Evolutionary conservation across 2,797 vertebrate genomes (phyloP), one percentile per base, ranked within the genome.

Genomic region (Varecia variegata): DNA sequence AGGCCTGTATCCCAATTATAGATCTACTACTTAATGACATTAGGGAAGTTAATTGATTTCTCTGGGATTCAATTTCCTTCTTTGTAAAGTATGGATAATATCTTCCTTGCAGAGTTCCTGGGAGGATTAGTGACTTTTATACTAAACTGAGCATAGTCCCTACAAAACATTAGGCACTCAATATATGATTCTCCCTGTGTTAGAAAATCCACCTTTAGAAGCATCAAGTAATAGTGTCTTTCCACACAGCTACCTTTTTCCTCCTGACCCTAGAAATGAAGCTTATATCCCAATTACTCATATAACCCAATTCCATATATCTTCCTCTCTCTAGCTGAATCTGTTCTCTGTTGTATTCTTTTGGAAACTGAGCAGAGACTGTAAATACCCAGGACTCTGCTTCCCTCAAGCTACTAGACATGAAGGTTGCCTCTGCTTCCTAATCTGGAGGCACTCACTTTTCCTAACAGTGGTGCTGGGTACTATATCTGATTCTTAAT

Each of bases 51-150:
- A 70, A 47, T 21, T n/a, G 20, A 84, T 50, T 89, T 90, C 30
- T 74, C 91, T 87, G 70, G 58, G 7, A 21, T n/a, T 96, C 60
- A 25, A 23, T 92, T 83, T 80, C 90, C 68, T 92, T 32, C 40
- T 38, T 54, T 89, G 60, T 85, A 32, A 94, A 91, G 74, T 68
- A 45, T 9, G 68, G 20, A n/a, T 47, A 91, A 71, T 47, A 27
- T 32, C 35, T 67, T 90, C 76, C 32, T 80, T 87, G n/a, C 2
- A n/a, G 43, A 73, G 21, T 50, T 91, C 62, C 58, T 77, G 3
- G 60, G 56, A 77, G 25, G 7, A 93, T 73, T 71, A 79, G 21
- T 65, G 54, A 74, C 23, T 74, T 74, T 30, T 35, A 5, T 4
- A 35, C 68, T 30, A 73, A 35, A 76, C 35, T 25, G 21, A 91